phyloP scores from a whole-genome alignment of 2,113 vertebrate species.

The Bombycilla garrulus region DNA sequence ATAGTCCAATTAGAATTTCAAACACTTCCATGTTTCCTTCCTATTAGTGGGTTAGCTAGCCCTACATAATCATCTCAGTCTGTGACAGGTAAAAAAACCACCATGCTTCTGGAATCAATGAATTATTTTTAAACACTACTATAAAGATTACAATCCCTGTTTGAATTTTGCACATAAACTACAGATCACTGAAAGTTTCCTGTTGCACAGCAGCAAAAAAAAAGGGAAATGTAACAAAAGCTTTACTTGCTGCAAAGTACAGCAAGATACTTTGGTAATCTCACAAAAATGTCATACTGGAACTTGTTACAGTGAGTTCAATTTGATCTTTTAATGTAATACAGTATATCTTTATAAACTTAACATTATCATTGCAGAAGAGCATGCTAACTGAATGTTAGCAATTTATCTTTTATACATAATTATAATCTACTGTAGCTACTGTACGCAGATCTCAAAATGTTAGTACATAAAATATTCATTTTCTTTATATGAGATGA shows the following conservation, averaged over 20 bases:
- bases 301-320: conserved; percentile 67
- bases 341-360: conserved; percentile 73
- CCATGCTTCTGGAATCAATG: conserved; percentile 20
- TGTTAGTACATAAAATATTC: conserved; percentile 74
- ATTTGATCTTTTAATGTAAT: conserved; percentile 70
- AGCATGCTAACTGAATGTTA: conserved; percentile 70
- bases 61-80: conserved; percentile 18
- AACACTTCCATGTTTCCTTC: background rate
- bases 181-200: conserved; percentile 58
- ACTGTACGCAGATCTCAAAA: conserved; percentile 69
- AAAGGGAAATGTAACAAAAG: background rate
- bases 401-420: conserved; percentile 68
- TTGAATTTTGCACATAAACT: conserved; percentile 52
- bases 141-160: conserved; percentile 16
- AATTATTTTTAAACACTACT: conserved; percentile 20
- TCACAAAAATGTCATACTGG: conserved; percentile 65
- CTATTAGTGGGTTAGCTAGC: background rate
- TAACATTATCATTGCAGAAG: conserved; percentile 68
- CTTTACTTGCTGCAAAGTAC: conserved; percentile 48
- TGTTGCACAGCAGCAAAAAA: conserved; percentile 68
- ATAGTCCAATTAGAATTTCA: background rate
- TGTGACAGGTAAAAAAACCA: background rate
- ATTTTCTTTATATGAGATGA: conserved; percentile 66
- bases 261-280: conserved; percentile 62
- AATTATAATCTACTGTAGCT: conserved; percentile 69